Base-by-base conservation (phyloP, 2,888 invertebrate species). In the Acanthosepion pharaonis region DNA sequence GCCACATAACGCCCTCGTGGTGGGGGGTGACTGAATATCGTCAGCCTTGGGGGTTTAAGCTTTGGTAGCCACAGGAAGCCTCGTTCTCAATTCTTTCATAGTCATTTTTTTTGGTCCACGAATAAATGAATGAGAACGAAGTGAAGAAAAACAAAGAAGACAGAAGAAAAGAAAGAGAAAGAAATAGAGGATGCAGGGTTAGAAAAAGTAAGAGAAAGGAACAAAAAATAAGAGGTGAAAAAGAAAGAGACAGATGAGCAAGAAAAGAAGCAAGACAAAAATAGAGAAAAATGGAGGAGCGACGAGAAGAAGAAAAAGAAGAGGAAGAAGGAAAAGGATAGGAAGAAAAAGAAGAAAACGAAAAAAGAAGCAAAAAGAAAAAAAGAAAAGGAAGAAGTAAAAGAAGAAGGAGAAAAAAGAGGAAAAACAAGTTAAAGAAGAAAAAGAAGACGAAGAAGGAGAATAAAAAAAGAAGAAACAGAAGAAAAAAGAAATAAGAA, bases 181-280 rank as follows among this genome's bases (percentile, higher is more conserved):
- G 5, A n/a, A 78, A n/a, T 0, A 78, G 3, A 4, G 8, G 5
- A 2, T 9, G n/a, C 0, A 8, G 28, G 25, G 28, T 15, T 15
- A 59, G 2, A 25, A 64, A 23, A 25, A 28, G 23, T 3, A 64
- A 25, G 8, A 42, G 42, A 42, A 42, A 42, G 42, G 42, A 42
- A 3, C n/a, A 42, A 42, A 42, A 3, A 42, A 42, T 1, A 33
- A 42, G 42, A 8, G 3, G 15, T 18, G 9, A 78, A 28, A 3
- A 28, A 11, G 11, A 18, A n/a, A 18, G 9, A 1, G 8, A 8
- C 5, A 3, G 6, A 18, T 9, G 6, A n/a, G 8, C 5, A n/a
- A n/a, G n/a, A 59, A 18, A 11, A 59, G 59, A 0, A 5, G 18
- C 23, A 5, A 59, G 59, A 59, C 15, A 6, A 9, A 28, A 1